phyloP scores from a whole-genome alignment of 2,113 vertebrate genomes.

The Sphaerodactylus townsendi region DNA sequence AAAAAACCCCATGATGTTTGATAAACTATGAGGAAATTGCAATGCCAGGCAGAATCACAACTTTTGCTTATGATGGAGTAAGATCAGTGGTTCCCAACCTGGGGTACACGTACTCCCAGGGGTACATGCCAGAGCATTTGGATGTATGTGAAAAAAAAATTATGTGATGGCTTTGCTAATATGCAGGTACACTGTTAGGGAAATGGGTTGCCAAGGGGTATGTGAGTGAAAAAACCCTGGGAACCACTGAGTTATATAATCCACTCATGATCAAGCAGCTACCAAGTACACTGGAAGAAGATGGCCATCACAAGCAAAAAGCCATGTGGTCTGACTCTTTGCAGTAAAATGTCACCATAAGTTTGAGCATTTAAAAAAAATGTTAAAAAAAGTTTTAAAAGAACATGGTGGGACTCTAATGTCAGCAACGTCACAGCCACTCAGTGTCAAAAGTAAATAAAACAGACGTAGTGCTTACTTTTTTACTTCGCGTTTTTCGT shows the following conservation, averaged over 20 bases:
- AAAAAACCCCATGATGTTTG: no score
- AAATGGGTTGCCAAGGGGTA: no score
- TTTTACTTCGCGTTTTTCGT: constrained; percentile 11
- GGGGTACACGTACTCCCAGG: no score
- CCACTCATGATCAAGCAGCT: not conserved
- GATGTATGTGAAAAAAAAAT: no score
- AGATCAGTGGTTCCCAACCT: no score
- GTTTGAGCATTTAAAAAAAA: no score
- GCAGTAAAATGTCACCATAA: not conserved
- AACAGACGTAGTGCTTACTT: constrained; percentile 42
- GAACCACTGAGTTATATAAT: no score
- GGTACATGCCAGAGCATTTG: no score
- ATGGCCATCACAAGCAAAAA: not conserved
- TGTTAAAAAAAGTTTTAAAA: not conserved
- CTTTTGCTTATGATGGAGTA: not conserved
- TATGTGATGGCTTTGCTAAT: no score
- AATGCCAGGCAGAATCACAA: not conserved
- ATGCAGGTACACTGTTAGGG: no score
- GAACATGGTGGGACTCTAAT: not conserved
- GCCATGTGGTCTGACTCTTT: not conserved
- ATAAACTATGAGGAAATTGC: not conserved
- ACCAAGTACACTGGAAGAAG: not conserved
- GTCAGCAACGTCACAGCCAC: not conserved
- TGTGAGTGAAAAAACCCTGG: no score
- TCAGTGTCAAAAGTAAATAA: not conserved